A percentile compares a stretch with the other conserved stretches of the same genome.
phyloP scores from a whole-genome alignment of 2,797 vertebrate species.

The Pitangus sulphuratus region DNA sequence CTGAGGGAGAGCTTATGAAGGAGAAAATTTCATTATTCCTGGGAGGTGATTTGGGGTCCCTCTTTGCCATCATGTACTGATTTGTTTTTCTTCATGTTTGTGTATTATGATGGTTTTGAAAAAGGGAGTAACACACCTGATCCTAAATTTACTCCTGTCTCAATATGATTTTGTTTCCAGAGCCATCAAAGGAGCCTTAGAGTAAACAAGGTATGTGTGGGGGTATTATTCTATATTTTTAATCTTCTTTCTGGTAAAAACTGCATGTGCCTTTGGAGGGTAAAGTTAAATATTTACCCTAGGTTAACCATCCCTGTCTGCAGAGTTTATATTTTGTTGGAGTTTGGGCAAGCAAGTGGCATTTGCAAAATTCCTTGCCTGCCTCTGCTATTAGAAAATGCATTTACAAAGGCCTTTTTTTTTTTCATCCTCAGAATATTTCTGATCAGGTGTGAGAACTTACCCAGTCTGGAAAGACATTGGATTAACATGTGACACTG shows the following conservation, averaged over 20 bases:
- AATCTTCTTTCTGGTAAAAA: not conserved
- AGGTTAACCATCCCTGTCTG: constrained; percentile 12
- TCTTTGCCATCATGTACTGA: not conserved
- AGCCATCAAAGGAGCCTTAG: not conserved
- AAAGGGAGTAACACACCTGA: not conserved
- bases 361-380: constrained; percentile 12
- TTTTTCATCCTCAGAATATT: not conserved
- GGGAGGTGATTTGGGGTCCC: fast-evolving
- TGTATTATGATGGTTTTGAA: not conserved
- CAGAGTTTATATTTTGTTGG: constrained; percentile 28
- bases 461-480: not conserved
- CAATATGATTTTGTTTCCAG: not conserved
- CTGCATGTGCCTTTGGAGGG: not conserved
- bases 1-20: not conserved
- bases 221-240: not conserved
- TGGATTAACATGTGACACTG: not conserved
- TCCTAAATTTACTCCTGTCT: not conserved
- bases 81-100: not conserved
- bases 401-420: not conserved
- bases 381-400: not conserved
- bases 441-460: not conserved
- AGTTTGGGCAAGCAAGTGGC: constrained; percentile 4
- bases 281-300: constrained; percentile 66
- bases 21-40: not conserved
- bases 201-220: not conserved